phyloP scores from a whole-genome alignment of 2,113 vertebrate genomes.

The Paraplagusia blochii region DNA sequence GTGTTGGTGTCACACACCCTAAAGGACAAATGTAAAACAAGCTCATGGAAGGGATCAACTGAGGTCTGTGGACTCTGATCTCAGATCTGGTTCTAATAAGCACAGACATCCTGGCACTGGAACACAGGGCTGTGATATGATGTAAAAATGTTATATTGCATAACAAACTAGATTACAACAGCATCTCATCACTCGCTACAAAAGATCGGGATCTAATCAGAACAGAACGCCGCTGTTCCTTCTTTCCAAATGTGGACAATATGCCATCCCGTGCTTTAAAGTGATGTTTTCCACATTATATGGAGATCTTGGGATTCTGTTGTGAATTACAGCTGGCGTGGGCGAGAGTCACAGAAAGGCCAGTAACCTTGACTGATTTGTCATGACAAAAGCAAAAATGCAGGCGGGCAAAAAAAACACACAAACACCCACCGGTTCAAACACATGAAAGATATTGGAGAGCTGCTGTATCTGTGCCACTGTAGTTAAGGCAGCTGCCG shows the following conservation, averaged over 20 bases:
- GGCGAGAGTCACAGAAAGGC: constrained; percentile 19
- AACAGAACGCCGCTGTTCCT: constrained; percentile 46
- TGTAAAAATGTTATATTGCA: constrained; percentile 39
- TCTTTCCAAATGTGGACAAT: constrained; percentile 41
- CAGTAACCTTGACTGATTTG: constrained; percentile 6
- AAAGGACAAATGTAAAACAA: constrained; percentile 37
- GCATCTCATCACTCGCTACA: constrained; percentile 38
- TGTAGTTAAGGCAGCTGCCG: no score
- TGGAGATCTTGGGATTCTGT: constrained; percentile 18
- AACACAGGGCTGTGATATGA: constrained; percentile 37
- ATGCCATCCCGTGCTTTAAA: constrained; percentile 26
- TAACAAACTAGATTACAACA: constrained; percentile 44
- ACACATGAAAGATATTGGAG: no score
- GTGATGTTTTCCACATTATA: constrained; percentile 13
- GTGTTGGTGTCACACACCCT: constrained; percentile 8
- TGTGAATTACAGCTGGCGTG: constrained; percentile 12
- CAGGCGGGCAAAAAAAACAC: background rate
- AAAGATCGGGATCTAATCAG: constrained; percentile 35
- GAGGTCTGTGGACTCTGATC: constrained; percentile 25
- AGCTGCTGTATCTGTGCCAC: no score
- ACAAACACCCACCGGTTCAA: no score
- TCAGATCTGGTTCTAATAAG: constrained; percentile 28
- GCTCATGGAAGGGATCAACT: constrained; percentile 19
- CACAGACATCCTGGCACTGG: constrained; percentile 35
- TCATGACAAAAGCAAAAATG: constrained; percentile 8